phyloP scores from a whole-genome alignment of 2,888 invertebrate genomes.

The Petrophora chlorosata region DNA sequence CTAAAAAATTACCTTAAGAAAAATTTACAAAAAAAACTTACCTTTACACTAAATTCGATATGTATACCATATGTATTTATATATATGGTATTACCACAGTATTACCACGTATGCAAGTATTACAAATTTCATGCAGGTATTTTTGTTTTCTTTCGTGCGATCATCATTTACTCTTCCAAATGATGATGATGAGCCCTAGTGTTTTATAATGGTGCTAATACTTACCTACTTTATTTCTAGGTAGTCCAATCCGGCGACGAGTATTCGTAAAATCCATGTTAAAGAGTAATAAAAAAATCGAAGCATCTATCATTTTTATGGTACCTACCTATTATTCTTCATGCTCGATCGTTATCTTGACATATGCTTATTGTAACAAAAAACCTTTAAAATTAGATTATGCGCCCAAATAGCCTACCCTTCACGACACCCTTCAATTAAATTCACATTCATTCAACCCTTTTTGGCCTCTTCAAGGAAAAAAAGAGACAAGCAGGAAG shows the following conservation, averaged over 20 bases:
- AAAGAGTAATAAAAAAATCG: slow-evolving; percentile 12
- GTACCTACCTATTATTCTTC: slow-evolving; percentile 1
- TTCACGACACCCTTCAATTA: slow-evolving; percentile 72
- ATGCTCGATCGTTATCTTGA: slow-evolving; percentile 21
- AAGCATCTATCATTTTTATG: slow-evolving; percentile 16
- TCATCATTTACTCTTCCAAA: too few species aligned
- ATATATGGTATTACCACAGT: too few species aligned
- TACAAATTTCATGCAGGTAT: too few species aligned
- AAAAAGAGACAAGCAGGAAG: slow-evolving; percentile 69
- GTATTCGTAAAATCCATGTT: slow-evolving; percentile 7
- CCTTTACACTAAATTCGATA: too few species aligned
- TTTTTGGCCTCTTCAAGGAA: slow-evolving; percentile 38
- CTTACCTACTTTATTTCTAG: too few species aligned
- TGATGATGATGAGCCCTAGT: too few species aligned
- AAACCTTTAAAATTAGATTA: slow-evolving; percentile 48
- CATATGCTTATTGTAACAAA: slow-evolving; percentile 36
- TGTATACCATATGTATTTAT: too few species aligned
- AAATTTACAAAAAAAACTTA: too few species aligned
- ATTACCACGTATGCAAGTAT: too few species aligned
- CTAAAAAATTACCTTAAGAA: too few species aligned
- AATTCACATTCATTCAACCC: slow-evolving; percentile 74
- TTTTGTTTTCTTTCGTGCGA: not conserved
- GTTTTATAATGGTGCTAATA: too few species aligned
- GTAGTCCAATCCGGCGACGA: too few species aligned
- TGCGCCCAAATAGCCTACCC: slow-evolving; percentile 58